Conservation (phyloP, 2,113 vertebrate genomes). For the Sceloporus undulatus region DNA sequence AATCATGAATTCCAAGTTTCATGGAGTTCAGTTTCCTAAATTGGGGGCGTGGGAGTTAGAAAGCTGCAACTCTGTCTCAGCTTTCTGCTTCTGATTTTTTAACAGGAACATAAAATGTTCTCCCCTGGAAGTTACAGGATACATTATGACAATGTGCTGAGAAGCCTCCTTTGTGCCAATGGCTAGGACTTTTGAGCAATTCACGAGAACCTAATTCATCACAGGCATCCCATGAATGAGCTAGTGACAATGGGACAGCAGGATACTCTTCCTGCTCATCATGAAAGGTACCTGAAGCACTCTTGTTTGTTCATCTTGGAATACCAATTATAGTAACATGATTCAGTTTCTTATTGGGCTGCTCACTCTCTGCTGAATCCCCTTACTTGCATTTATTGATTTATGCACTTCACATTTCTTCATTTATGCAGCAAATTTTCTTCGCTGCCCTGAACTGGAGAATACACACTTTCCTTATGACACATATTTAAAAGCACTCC, state of each 20-base stretch:
- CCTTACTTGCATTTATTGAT: not conserved
- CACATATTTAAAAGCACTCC: not conserved
- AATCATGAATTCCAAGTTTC: not conserved
- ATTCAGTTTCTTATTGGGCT: constrained; percentile 3
- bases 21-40: not conserved
- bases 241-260: not conserved
- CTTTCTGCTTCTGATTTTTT: not conserved
- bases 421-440: not conserved
- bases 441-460: not conserved
- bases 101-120: not conserved
- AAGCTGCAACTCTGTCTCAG: not conserved
- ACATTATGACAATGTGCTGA: constrained; percentile 4
- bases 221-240: not conserved
- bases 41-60: too few species aligned
- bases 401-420: not conserved
- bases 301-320: not conserved
- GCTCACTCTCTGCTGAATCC: not conserved
- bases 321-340: not conserved
- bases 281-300: not conserved
- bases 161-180: not conserved
- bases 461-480: not conserved
- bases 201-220: not conserved
- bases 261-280: not conserved
- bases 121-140: not conserved
- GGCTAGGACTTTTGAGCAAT: not conserved